A percentile compares a stretch with the other conserved stretches of the same genome.
These are phyloP conservation scores for Lanistes nyassanus DNA, from an alignment of 1,140 invertebrate genomes.

Conservation along the genomic window DNA sequence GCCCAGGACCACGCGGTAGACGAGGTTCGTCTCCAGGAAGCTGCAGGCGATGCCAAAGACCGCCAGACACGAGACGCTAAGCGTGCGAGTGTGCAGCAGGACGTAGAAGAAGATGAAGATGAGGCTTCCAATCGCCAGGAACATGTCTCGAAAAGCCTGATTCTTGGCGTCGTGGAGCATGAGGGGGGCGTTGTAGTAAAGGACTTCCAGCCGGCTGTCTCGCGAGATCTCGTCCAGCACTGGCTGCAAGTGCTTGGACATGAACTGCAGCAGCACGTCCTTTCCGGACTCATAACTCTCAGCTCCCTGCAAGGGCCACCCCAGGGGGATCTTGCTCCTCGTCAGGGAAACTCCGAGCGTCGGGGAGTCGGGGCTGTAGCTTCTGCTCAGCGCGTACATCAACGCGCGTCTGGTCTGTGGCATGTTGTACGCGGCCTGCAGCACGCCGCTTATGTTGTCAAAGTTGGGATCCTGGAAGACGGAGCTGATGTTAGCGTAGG, in stretches of 20 bases:
- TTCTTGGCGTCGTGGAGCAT: conserved; percentile 33
- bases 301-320: conserved; percentile 22
- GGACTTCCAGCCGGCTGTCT: conserved; percentile 24
- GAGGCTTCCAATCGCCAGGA: conserved; percentile 46
- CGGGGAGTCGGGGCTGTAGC: conserved; percentile 7
- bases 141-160: conserved; percentile 45
- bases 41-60: conserved; percentile 52
- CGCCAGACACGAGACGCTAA: conserved; percentile 46
- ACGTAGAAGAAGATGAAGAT: conserved; percentile 49
- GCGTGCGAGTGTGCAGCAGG: conserved; percentile 44
- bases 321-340: conserved; percentile 30
- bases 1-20: conserved; percentile 50
- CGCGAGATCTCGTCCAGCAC: conserved; percentile 26
- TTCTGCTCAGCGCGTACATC: conserved; percentile 25
- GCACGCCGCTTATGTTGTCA: conserved; percentile 25
- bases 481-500: conserved; percentile 16
- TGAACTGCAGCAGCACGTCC: conserved; percentile 4
- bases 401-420: conserved; percentile 28
- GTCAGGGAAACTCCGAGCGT: conserved; percentile 16
- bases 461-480: conserved; percentile 32
- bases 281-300: not conserved
- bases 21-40: conserved; percentile 51
- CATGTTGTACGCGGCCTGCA: conserved; percentile 28
- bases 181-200: conserved; percentile 32
- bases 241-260: conserved; percentile 27